Conservation (phyloP, 2,113 vertebrate genomes). For the Oncorhynchus kisutch region DNA sequence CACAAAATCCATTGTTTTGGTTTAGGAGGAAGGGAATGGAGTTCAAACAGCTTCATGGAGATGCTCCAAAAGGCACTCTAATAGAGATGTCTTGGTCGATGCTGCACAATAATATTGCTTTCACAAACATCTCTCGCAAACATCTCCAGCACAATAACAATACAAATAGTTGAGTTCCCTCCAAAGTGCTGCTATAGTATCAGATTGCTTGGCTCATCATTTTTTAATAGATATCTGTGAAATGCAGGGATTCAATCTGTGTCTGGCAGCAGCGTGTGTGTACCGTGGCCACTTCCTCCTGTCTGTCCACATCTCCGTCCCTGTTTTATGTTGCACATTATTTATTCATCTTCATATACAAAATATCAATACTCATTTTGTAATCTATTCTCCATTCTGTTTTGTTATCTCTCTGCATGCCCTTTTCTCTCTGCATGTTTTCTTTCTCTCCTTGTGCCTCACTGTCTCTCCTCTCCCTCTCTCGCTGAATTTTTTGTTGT, state of each 20-base stretch:
- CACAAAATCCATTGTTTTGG: too few species aligned
- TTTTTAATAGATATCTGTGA: constrained; percentile 60
- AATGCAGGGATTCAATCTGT: constrained; percentile 54
- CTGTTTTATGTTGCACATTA: constrained; percentile 50
- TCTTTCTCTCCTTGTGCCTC: neutral
- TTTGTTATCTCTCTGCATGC: neutral
- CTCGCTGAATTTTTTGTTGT: neutral
- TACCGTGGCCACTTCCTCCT: constrained; percentile 36
- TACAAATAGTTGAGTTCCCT: constrained; percentile 27
- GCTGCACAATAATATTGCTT: neutral
- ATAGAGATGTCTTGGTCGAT: constrained; percentile 5
- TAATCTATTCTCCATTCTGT: constrained; percentile 37
- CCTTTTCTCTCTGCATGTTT: neutral
- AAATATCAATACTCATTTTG: constrained; percentile 53
- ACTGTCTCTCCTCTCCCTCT: neutral
- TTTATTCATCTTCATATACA: constrained; percentile 60
- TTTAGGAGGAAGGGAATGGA: too few species aligned
- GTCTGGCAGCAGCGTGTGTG: constrained; percentile 44
- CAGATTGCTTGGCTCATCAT: constrained; percentile 43
- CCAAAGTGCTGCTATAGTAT: constrained; percentile 41
- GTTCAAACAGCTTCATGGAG: constrained; percentile 1
- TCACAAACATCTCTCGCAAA: constrained; percentile 25
- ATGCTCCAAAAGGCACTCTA: constrained; percentile 3
- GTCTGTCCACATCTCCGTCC: constrained; percentile 12
- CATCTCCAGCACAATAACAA: constrained; percentile 21